phyloP scores from a whole-genome alignment of 2,113 vertebrate species.

The Chaenogobius annularis region DNA sequence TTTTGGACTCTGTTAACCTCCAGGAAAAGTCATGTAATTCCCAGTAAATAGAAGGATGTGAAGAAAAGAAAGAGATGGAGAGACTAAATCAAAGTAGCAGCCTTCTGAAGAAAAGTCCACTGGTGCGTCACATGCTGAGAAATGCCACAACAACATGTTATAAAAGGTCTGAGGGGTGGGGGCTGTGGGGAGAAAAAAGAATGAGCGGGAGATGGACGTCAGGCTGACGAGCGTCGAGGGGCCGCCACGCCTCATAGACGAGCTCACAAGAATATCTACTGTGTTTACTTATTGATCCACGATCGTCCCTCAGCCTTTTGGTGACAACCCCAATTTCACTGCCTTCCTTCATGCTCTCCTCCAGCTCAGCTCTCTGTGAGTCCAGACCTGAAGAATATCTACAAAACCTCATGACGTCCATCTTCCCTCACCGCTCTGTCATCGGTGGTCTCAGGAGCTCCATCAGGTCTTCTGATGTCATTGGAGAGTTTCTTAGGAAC shows the following conservation, averaged over 20 bases:
- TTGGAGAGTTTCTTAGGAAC: too few species aligned
- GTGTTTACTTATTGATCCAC: conserved; percentile 66
- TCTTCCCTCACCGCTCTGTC: too few species aligned
- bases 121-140: conserved; percentile 8
- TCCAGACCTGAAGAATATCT: too few species aligned
- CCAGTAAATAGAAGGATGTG: too few species aligned
- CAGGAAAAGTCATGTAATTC: too few species aligned
- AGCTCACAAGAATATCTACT: conserved; percentile 64
- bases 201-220: conserved; percentile 17
- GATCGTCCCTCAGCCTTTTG: conserved; percentile 44
- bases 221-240: conserved; percentile 50
- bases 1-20: too few species aligned
- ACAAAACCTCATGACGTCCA: too few species aligned
- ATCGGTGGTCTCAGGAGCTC: too few species aligned
- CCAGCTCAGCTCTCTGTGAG: conserved; percentile 30
- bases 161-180: conserved; percentile 39
- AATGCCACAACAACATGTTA: conserved; percentile 19
- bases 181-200: conserved; percentile 34
- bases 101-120: conserved; percentile 25
- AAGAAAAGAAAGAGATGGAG: neutral
- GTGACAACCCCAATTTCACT: conserved; percentile 23
- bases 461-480: too few species aligned
- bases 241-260: conserved; percentile 48
- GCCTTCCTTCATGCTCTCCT: neutral
- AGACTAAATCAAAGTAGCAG: neutral